A percentile compares a stretch with the other conserved stretches of the same genome.
phyloP scores from a whole-genome alignment of 2,888 invertebrate genomes.

The Frankliniella intonsa region DNA sequence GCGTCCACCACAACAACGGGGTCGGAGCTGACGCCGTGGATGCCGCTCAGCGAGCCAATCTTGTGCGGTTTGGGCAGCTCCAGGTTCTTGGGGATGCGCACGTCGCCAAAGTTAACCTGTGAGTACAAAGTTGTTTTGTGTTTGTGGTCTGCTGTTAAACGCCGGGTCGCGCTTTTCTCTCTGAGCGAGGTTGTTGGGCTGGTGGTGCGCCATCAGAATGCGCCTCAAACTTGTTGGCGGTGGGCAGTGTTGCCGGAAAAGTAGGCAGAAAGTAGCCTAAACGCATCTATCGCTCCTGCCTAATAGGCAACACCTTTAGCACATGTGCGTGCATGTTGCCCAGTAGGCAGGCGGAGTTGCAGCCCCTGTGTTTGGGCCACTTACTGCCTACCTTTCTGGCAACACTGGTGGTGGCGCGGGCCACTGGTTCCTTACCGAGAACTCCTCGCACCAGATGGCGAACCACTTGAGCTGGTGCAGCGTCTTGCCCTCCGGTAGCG shows the following conservation, averaged over 20 bases:
- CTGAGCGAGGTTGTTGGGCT: too few species aligned
- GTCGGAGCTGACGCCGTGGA: slow-evolving; percentile 80
- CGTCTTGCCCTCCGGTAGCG: slow-evolving; percentile 81
- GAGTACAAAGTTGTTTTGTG: slow-evolving; percentile 36
- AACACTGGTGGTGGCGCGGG: too few species aligned
- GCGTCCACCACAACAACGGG: slow-evolving; percentile 87
- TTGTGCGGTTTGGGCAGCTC: slow-evolving; percentile 81
- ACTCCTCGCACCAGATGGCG: slow-evolving; percentile 88
- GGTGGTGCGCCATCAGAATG: too few species aligned
- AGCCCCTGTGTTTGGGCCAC: too few species aligned
- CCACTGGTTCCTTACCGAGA: slow-evolving; percentile 59
- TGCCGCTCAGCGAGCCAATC: slow-evolving; percentile 67
- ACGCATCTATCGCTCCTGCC: too few species aligned
- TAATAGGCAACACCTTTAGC: too few species aligned
- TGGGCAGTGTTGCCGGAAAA: too few species aligned
- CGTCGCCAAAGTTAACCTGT: slow-evolving; percentile 86
- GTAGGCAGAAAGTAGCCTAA: too few species aligned
- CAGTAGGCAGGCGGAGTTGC: too few species aligned
- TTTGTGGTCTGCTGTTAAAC: not conserved
- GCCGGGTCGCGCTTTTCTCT: not conserved
- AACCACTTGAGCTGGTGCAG: slow-evolving; percentile 80
- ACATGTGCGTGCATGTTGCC: too few species aligned
- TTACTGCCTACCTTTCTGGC: not conserved
- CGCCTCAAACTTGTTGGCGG: too few species aligned
- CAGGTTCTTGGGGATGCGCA: slow-evolving; percentile 69